Evolutionary conservation across 2,888 invertebrate genomes (phyloP).

Genomic region (Xylota sylvarum): DNA sequence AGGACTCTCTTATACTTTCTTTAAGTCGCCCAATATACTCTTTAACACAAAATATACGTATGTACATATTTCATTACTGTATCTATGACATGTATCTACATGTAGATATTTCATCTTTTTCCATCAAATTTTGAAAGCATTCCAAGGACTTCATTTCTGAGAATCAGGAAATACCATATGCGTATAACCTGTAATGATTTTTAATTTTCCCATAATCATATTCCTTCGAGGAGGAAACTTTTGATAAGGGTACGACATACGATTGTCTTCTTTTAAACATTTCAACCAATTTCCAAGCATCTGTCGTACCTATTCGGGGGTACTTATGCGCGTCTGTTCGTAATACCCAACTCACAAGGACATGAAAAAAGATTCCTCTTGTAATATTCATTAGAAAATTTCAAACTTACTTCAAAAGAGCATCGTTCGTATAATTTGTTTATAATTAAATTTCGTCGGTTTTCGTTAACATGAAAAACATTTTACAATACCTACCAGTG

Average conservation of each 20-base stretch:
- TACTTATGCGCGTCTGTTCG: no score
- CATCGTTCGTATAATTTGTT: neutral
- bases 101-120: no score
- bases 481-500: neutral
- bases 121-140: no score
- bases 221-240: neutral
- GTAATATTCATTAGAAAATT: neutral
- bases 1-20: no score
- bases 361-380: neutral
- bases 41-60: no score
- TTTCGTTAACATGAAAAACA: neutral
- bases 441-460: neutral
- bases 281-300: neutral
- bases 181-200: neutral
- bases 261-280: neutral
- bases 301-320: neutral
- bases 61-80: no score
- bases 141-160: no score
- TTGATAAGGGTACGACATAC: neutral
- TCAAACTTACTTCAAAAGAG: neutral
- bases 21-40: no score
- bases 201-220: slow-evolving; percentile 1
- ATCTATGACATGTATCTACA: no score
- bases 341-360: no score
- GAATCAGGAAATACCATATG: neutral